Evolutionary conservation across 2,888 invertebrate genomes (phyloP), one percentile per base, ranked within the genome.

Genomic region (Ypsolopha sequella): DNA sequence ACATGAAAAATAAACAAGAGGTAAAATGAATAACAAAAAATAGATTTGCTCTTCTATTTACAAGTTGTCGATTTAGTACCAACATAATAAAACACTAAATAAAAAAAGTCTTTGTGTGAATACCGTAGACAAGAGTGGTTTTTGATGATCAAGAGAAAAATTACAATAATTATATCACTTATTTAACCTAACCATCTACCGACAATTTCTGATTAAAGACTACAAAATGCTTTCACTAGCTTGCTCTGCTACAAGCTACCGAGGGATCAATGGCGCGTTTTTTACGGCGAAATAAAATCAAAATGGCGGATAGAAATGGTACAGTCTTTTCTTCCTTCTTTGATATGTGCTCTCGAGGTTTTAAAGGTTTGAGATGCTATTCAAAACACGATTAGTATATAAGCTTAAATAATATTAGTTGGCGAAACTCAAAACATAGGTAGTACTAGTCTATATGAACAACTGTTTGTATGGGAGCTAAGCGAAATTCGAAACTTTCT

Each of bases 141-240:
- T 41, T 68, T 66, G 66, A 66, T 60, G 61, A 66, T 75, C 65
- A 71, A 71, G 47, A 47, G 48, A 48, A 48, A 48, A 36, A 39
- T 33, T 35, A 35, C 6, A 39, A 50, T 51, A 48, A 51, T 24
- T 24, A 24, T 52, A 51, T 38, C 60, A 63, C 60, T 62, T 58
- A 59, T 62, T 70, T 66, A 69, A 53, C 56, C 70, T 81, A 78
- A 61, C 64, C 61, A 69, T 58, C 76, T 82, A 85, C 69, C 69
- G 67, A 76, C 67, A 71, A 68, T 72, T 68, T 70, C 54, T 52
- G 56, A 59, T 47, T 75, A 80, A n/a, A 80, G 75, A 61, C 74
- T 82, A 85, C 84, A 75, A 84, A 86, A 86, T 86, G 86, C 86
- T 85, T 24, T 82, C 66, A 66, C 79, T 79, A 84, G 86, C 86